Base-by-base conservation (phyloP, 23 tunicate species). In the Diplosoma virens region DNA sequence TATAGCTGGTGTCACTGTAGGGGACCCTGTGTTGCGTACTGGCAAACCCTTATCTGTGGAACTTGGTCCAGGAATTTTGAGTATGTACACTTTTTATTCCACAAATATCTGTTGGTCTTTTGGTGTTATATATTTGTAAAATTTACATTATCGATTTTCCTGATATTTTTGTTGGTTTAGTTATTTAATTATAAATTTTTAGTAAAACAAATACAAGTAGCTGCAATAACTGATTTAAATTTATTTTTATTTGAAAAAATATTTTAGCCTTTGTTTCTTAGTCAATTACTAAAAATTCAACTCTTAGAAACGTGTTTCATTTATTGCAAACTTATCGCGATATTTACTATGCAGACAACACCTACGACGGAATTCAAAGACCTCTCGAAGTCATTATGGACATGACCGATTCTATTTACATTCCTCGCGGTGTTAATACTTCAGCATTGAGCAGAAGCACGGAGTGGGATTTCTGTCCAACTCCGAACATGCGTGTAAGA, bases 1-100 rank as follows among this genome's bases (percentile, higher is more conserved):
- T 87, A 41, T 77, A 87, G 94, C 99, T 82, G 99, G 99, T 30
- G 99, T 94, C 16, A 87, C 94, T 88, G 99, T 94, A 32, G 99
- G 99, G 26, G 99, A 94, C 70, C 99, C 99, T 25, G 99, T 94
- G 9, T 61, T 87, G 33, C 59, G 99, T 65, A 94, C 99, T 45
- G 99, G 99, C 0, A 83, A 88, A 55, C 99, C 99, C 9, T 58
- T 94, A 3, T 94, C 99, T 20, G 99, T 94, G 37, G 91, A 94
- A 61, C 87, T 94, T 56, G 99, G 99, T 30, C 99, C 99, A 47
- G 99, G 99, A 67, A 94, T 94, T 48, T 70, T 94, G 30, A 78
- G 99, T 83, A 66, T 69, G 84, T 71, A 11, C 18, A 26, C 35
- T 17, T 55, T 55, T 55, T 75, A n/a, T 37, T 5, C 53, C 25